A percentile compares a stretch with the other conserved stretches of the same genome.
Evolutionary conservation across 2,888 invertebrate species (phyloP).

Genomic region (Harpagoxenus sublaevis): DNA sequence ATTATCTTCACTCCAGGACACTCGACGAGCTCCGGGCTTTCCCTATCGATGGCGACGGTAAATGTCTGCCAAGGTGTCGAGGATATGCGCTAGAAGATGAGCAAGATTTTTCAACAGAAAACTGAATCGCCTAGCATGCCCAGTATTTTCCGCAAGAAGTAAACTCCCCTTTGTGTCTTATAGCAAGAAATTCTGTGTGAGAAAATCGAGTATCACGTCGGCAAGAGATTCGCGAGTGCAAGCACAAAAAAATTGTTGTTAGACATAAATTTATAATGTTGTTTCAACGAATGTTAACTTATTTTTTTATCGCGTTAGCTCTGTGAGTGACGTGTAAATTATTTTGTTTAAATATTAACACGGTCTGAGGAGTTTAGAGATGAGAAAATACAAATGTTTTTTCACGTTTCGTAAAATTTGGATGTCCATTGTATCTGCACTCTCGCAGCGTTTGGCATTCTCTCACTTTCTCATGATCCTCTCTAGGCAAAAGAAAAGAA

Average conservation of each 20-base stretch:
- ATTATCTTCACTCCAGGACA: conserved; percentile 73
- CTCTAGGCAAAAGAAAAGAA: conserved; percentile 6
- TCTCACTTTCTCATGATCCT: no score
- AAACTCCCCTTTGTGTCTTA: conserved; percentile 30
- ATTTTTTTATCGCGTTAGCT: conserved; percentile 48
- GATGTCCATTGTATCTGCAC: neutral
- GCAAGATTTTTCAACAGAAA: conserved; percentile 88
- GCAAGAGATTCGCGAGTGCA: neutral
- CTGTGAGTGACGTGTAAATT: conserved; percentile 47
- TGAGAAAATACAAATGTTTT: neutral
- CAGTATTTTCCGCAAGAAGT: conserved; percentile 84
- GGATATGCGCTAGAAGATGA: conserved; percentile 88
- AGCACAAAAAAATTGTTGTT: conserved; percentile 40
- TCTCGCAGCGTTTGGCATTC: no score
- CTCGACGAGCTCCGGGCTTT: conserved; percentile 82
- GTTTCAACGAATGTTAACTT: conserved; percentile 53
- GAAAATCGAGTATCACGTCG: neutral
- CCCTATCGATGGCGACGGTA: conserved; percentile 84
- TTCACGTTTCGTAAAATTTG: neutral
- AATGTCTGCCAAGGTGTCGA: conserved; percentile 88
- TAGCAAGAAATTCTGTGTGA: neutral
- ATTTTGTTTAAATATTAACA: conserved; percentile 47
- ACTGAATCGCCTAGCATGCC: conserved; percentile 81
- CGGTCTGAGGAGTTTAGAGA: neutral
- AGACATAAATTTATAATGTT: conserved; percentile 44